Evolutionary conservation across 2,888 invertebrate species (phyloP).

Genomic region (Diplazon laetatorius): DNA sequence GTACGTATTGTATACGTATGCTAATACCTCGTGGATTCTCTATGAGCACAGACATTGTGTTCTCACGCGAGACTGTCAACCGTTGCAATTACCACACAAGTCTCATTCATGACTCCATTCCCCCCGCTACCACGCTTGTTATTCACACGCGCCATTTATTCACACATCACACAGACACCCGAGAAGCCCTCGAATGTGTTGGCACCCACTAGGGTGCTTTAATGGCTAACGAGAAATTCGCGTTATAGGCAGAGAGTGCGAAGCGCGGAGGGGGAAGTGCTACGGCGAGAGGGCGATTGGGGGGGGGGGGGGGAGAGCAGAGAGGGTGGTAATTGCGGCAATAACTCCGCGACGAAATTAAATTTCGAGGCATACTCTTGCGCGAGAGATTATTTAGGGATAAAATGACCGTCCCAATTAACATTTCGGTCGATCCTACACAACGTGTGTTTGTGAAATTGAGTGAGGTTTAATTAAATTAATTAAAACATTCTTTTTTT

Average conservation of each 20-base stretch:
- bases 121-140: neutral
- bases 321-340: too few relatives aligned
- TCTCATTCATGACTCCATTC: slow-evolving; percentile 19
- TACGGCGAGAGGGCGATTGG: too few relatives aligned
- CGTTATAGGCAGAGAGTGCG: neutral
- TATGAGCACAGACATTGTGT: slow-evolving; percentile 16
- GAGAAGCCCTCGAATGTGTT: neutral
- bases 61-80: slow-evolving; percentile 25
- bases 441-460: too few relatives aligned
- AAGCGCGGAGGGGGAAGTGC: too few relatives aligned
- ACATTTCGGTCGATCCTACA: slow-evolving; percentile 1
- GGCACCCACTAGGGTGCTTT: neutral
- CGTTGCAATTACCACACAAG: slow-evolving; percentile 25
- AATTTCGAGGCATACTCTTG: neutral
- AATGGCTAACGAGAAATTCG: neutral
- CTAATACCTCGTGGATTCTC: slow-evolving; percentile 11
- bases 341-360: neutral
- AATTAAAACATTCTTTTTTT: too few relatives aligned
- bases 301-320: too few relatives aligned
- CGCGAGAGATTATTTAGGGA: neutral
- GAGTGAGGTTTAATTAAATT: neutral
- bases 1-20: slow-evolving; percentile 17
- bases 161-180: neutral
- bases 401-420: slow-evolving; percentile 13
- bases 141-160: slow-evolving; percentile 17